Percentiles rank a stretch among this genome's conserved stretches.
Conservation (phyloP, 2,113 vertebrate genomes). For the Manacus vitellinus region DNA sequence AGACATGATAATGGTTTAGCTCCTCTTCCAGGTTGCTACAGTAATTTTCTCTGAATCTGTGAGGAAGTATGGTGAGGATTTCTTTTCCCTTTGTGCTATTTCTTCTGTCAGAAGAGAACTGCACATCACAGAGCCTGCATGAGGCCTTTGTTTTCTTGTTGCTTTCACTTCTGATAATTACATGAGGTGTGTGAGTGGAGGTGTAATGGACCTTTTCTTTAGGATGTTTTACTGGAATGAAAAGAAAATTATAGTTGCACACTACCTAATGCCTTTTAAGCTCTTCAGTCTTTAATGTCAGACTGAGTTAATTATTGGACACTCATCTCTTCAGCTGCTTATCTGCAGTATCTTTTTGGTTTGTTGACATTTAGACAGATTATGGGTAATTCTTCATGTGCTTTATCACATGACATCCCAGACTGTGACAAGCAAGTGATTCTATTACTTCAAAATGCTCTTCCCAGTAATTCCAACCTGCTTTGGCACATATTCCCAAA, state of each 20-base stretch:
- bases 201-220: neutral
- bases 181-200: neutral
- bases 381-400: neutral
- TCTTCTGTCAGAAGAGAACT: neutral
- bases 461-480: neutral
- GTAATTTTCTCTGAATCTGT: neutral
- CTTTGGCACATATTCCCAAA: neutral
- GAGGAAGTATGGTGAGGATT: neutral
- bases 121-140: rapidly evolving
- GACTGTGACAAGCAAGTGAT: neutral
- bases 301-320: neutral
- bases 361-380: neutral
- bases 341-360: neutral
- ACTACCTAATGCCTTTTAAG: neutral
- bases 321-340: neutral
- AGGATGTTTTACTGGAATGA: neutral
- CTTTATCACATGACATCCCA: neutral
- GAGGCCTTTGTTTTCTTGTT: neutral
- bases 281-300: neutral
- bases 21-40: neutral
- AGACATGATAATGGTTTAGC: neutral
- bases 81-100: neutral
- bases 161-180: neutral
- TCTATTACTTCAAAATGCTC: neutral
- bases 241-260: neutral